A percentile compares a stretch with the other conserved stretches of the same genome.
Evolutionary conservation across 2,113 vertebrate genomes (phyloP).

Genomic region (Origma solitaria): DNA sequence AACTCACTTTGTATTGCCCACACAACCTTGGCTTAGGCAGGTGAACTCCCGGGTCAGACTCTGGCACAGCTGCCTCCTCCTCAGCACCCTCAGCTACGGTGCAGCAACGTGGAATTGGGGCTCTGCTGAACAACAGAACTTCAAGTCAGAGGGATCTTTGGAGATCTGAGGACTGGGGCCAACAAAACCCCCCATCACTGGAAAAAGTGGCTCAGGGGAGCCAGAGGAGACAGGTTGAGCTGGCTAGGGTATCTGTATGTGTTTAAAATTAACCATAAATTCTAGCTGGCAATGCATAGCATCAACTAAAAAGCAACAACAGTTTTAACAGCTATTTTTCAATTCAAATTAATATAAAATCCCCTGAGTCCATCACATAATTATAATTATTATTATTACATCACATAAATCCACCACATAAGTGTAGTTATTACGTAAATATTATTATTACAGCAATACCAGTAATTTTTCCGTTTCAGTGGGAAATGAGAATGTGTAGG

Average conservation of each 20-base stretch:
- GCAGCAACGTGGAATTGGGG: accelerated
- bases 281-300: background rate
- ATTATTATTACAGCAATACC: background rate
- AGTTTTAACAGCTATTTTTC: background rate
- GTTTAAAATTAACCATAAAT: background rate
- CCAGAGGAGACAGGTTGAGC: background rate
- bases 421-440: background rate
- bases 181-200: background rate
- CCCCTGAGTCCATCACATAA: background rate
- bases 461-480: background rate
- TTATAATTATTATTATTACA: background rate
- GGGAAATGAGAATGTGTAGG: accelerated
- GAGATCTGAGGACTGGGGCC: background rate
- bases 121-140: background rate
- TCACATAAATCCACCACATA: background rate
- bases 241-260: accelerated
- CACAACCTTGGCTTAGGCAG: background rate
- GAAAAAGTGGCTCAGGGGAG: background rate
- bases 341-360: background rate
- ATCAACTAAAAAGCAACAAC: background rate
- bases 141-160: background rate
- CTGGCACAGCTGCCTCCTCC: too few relatives aligned
- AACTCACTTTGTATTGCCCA: background rate
- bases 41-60: background rate
- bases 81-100: accelerated